Conservation (phyloP, 2,797 vertebrate genomes). For the Anomalospiza imberbis region DNA sequence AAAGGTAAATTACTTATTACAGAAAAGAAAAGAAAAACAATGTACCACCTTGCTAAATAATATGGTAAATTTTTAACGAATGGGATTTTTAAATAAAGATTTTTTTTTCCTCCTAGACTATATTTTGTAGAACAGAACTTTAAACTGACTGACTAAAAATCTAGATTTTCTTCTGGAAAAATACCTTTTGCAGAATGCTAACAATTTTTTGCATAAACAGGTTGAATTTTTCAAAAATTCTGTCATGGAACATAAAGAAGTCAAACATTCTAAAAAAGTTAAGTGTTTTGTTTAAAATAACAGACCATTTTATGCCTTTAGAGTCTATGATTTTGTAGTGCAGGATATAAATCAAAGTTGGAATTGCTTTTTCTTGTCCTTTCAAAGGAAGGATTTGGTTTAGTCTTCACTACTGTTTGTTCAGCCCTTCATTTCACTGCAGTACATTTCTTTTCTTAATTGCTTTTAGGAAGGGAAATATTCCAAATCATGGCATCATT, state of each 20-base stretch:
- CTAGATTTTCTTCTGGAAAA: neutral
- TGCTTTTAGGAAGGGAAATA: neutral
- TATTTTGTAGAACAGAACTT: neutral
- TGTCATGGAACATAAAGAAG: neutral
- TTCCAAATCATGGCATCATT: neutral
- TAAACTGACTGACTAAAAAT: neutral
- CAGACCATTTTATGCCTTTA: neutral
- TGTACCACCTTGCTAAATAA: neutral
- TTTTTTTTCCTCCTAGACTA: neutral
- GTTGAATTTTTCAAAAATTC: neutral
- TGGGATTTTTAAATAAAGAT: neutral
- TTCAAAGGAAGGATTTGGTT: neutral
- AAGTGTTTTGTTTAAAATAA: neutral
- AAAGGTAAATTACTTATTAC: neutral
- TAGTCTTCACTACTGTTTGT: neutral
- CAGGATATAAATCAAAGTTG: neutral
- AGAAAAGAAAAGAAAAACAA: neutral
- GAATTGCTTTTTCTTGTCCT: neutral
- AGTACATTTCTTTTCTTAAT: neutral
- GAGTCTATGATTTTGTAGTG: neutral
- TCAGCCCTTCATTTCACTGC: neutral
- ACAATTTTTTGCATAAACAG: neutral
- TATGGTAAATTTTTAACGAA: neutral
- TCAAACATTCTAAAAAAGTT: neutral
- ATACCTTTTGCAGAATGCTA: neutral